Base-by-base conservation (phyloP, 2,113 vertebrate species). In the Chrysochloris asiatica region DNA sequence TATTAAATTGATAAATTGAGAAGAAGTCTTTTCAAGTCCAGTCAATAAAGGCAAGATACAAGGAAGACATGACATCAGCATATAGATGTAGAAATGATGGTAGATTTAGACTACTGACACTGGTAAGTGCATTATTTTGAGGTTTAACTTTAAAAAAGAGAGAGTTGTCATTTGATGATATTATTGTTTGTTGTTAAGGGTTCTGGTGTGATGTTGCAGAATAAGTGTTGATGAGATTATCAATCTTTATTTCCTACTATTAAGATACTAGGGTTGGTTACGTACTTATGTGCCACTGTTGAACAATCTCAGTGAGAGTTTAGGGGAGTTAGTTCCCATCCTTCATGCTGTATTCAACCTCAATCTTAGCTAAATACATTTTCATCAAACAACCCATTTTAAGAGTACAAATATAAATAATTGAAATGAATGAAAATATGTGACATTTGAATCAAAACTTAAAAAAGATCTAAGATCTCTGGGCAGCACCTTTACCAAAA, bases 331-430 rank as follows among this genome's bases (percentile, higher is more conserved):
- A 8, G 59, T 33, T 86, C 11, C n/a, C 79, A 5, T 82, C 36
- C 52, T 90, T 85, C 14, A 48, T 48, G 17, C 11, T 75, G 17
- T 28, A 75, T 71, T 71, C 90, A 88, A 36, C 21, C 1, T 47
- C 63, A 80, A 59, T 3, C 2, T 82, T 65, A 69, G 77, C 80
- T 77, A 75, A 79, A 47, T 89, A 33, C 8, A 75, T 52, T 79
- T 71, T 88, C 77, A 79, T 85, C 13, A 81, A n/a, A n/a, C n/a
- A n/a, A n/a, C n/a, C n/a, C n/a, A 80, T 77, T 76, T 80, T 50
- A 83, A 63, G 14, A 71, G 43, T 71, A 28, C 76, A 67, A 73
- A 45, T 80, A 1, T 11, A 50, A 22, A 47, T 75, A 38, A 85
- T 94, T 83, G 69, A 81, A 73, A 61, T 92, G 28, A 83, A 54